These are phyloP conservation scores for Aproaerema taeniolella DNA, from an alignment of 2,888 invertebrate genomes.

Conservation along the genomic window DNA sequence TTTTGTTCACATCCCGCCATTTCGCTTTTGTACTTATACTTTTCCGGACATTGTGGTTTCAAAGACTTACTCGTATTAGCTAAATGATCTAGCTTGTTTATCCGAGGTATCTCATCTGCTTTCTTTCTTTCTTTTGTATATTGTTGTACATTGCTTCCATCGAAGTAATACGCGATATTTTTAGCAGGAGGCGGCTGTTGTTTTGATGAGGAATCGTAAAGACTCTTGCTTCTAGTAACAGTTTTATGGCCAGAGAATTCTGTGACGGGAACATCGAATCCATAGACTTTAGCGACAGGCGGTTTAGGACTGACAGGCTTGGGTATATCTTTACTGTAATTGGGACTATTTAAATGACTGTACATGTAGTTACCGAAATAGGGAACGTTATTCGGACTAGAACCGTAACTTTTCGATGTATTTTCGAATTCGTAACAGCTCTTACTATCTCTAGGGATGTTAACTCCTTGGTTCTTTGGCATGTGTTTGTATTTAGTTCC, in stretches of 20 bases:
- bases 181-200: conserved; percentile 58
- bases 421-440: conserved; percentile 74
- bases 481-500: conserved; percentile 66
- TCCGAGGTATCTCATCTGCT: conserved; percentile 78
- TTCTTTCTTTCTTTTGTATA: conserved; percentile 53
- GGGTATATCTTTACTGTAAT: conserved; percentile 20
- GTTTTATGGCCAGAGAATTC: conserved; percentile 57
- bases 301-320: conserved; percentile 37
- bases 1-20: conserved; percentile 66
- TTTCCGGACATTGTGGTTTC: conserved; percentile 58
- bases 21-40: conserved; percentile 60
- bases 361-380: conserved; percentile 76
- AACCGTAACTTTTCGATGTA: conserved; percentile 79
- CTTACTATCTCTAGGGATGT: conserved; percentile 61
- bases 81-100: conserved; percentile 75
- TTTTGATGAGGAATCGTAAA: conserved; percentile 59
- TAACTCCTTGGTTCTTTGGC: conserved; percentile 37
- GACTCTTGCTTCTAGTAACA: conserved; percentile 64
- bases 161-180: conserved; percentile 72
- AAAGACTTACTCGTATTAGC: conserved; percentile 65
- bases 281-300: conserved; percentile 45
- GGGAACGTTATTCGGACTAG: conserved; percentile 77
- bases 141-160: conserved; percentile 62
- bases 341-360: conserved; percentile 62
- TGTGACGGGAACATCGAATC: conserved; percentile 54